Evolutionary conservation across 2,888 invertebrate species (phyloP), one percentile per base, ranked within the genome.

Genomic region (Cataglyphis cursor): DNA sequence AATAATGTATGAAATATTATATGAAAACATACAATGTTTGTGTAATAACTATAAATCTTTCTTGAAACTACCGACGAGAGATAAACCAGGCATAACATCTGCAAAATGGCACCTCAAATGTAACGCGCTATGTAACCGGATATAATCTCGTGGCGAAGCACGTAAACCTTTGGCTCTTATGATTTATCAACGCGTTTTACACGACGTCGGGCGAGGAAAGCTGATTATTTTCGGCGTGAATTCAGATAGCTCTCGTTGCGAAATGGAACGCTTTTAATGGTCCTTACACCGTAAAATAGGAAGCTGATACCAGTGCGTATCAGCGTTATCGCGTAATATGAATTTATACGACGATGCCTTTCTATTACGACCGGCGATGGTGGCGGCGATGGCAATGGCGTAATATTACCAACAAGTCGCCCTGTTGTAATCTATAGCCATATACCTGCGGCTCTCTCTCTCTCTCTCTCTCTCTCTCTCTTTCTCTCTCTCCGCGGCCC

Each of bases 291-390:
- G 24, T 78, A 78, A 78, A 78, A 78, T 59, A 48, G 78, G 59
- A 80, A 72, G 59, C 78, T 72, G 72, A 72, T 78, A 78, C 59
- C 59, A 21, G 18, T n/a, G 28, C 66, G 68, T 68, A 78, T 78
- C 59, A 70, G 35, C 44, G 59, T 78, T 78, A 78, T 78, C 78
- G 72, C 59, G 31, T 70, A 78, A 78, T 78, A 61, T 68, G 72
- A 78, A 78, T 78, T 78, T 78, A 70, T 78, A 48, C 35, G 78
- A 78, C 78, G 70, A 78, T 78, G 35, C 78, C 78, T 78, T 78
- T 78, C 78, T 78, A 78, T 78, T 78, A 80, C 41, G 59, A 24
- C 24, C 72, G n/a, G 54, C 76, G 54, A 66, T 76, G n/a, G 66
- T 15, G 28, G 41, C 10, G 21, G 21, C 31, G n/a, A 24, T 24